Evolutionary conservation across 2,797 vertebrate genomes (phyloP).

Genomic region (Crenichthys baileyi): DNA sequence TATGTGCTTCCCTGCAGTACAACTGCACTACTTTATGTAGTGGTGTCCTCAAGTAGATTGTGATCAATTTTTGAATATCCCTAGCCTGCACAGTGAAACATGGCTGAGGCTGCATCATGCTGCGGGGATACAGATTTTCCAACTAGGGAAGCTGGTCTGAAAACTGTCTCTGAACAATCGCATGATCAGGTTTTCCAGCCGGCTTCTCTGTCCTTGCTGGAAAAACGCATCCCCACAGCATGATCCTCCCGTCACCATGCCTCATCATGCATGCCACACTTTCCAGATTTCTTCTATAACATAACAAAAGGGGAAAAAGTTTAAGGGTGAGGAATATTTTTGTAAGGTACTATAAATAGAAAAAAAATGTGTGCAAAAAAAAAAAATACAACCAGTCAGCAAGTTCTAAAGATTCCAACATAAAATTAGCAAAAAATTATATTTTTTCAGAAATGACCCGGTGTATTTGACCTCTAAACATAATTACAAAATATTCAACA

Average conservation of each 20-base stretch:
- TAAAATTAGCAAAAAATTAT: not conserved
- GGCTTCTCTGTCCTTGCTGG: too few species aligned
- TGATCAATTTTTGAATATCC: too few species aligned
- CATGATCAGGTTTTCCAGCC: too few species aligned
- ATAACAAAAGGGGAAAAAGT: too few species aligned
- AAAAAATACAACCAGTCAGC: not conserved
- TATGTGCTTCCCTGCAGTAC: not conserved
- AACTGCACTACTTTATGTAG: not conserved
- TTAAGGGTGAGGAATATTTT: not conserved
- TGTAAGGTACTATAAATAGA: not conserved
- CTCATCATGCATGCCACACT: not conserved
- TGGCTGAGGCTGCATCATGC: too few species aligned
- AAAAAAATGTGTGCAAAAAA: not conserved
- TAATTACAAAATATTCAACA: not conserved
- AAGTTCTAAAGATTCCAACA: not conserved
- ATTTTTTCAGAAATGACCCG: not conserved
- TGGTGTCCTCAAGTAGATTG: too few species aligned
- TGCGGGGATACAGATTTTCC: too few species aligned
- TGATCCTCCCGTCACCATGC: not conserved
- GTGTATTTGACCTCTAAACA: not conserved
- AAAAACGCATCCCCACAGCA: not conserved
- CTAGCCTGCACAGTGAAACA: too few species aligned
- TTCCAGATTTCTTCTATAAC: not conserved
- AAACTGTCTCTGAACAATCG: too few species aligned
- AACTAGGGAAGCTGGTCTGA: too few species aligned